These are phyloP conservation scores for Tribolium freemani DNA, from an alignment of 2,888 invertebrate species.

Conservation along the genomic window DNA sequence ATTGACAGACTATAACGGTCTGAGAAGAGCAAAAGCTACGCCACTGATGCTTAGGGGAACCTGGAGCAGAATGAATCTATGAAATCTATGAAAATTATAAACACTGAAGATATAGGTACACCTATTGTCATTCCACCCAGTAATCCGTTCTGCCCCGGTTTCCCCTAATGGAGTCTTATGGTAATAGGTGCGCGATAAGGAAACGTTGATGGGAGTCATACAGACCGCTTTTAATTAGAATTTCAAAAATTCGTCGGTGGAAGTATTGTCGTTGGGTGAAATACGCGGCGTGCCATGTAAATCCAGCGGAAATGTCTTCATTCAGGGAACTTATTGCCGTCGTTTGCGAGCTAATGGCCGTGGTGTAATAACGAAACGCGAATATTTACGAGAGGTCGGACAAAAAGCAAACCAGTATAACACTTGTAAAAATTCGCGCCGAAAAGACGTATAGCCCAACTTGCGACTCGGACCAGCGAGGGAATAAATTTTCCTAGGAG, in stretches of 20 bases:
- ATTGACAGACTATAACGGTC: slow-evolving; percentile 14
- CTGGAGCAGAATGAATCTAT: too few species aligned
- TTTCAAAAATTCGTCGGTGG: slow-evolving; percentile 14
- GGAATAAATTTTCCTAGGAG: slow-evolving; percentile 52
- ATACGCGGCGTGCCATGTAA: slow-evolving; percentile 26
- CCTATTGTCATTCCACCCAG: too few species aligned
- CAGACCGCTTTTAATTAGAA: slow-evolving; percentile 21
- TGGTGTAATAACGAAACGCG: slow-evolving; percentile 37
- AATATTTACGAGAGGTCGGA: slow-evolving; percentile 32
- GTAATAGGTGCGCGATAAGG: slow-evolving; percentile 16
- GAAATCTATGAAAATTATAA: too few species aligned
- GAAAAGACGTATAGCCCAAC: slow-evolving; percentile 37
- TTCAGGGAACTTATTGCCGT: slow-evolving; percentile 37
- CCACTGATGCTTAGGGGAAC: background rate
- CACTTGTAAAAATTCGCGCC: slow-evolving; percentile 37
- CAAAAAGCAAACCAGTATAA: slow-evolving; percentile 28
- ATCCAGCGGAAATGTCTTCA: slow-evolving; percentile 38
- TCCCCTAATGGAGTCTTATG: background rate
- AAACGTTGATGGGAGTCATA: slow-evolving; percentile 3
- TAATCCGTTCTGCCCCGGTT: too few species aligned
- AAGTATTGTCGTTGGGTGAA: slow-evolving; percentile 15
- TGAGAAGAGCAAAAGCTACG: background rate
- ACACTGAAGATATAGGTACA: too few species aligned
- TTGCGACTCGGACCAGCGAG: slow-evolving; percentile 49
- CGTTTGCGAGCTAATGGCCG: slow-evolving; percentile 41